phyloP scores from a whole-genome alignment of 1,140 invertebrate species.

The Lanistes nyassanus region DNA sequence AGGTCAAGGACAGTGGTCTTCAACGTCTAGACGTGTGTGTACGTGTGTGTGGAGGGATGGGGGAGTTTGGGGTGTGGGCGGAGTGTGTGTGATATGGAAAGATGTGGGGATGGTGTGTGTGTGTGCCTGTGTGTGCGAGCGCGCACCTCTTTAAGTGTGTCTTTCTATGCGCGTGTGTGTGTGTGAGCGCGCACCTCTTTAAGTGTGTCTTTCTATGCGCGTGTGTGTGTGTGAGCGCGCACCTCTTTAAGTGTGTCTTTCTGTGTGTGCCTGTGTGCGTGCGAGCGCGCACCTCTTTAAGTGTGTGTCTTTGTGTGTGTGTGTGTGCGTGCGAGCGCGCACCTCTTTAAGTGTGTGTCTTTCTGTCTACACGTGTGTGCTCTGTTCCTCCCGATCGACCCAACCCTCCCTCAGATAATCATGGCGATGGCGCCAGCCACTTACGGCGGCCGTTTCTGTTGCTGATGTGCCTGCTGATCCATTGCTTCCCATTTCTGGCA shows the following conservation, averaged over 20 bases:
- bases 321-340: not conserved
- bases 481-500: not conserved
- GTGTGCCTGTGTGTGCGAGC: not conserved
- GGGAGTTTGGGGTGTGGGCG: not conserved
- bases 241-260: not conserved
- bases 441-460: not conserved
- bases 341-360: not conserved
- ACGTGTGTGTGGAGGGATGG: not conserved
- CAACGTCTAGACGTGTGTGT: not conserved
- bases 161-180: not conserved
- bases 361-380: not conserved
- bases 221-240: not conserved
- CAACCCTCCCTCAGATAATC: not conserved
- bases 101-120: not conserved
- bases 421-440: not conserved
- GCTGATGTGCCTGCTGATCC: not conserved
- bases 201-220: not conserved
- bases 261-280: slow-evolving; percentile 9
- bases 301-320: slow-evolving; percentile 10
- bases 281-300: not conserved
- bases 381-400: not conserved
- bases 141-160: not conserved
- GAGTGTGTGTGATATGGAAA: not conserved
- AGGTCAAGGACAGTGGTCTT: too few species aligned
- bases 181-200: not conserved